Evolutionary conservation across 2,113 vertebrate species (phyloP).

Genomic region (Anarhynchus alexandrinus): DNA sequence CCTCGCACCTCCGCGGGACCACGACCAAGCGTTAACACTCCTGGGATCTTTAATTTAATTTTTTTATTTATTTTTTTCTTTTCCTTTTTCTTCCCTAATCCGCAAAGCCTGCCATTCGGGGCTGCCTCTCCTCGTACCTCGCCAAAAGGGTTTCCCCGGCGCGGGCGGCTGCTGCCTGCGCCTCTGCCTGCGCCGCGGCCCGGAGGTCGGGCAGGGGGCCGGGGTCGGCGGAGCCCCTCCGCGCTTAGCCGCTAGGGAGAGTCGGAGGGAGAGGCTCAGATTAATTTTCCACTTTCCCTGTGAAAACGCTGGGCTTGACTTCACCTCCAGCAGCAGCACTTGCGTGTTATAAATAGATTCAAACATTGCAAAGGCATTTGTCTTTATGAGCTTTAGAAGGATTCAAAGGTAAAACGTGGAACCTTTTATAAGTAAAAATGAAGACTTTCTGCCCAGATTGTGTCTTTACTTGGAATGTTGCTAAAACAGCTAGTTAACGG

Average conservation of each 20-base stretch:
- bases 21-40: background rate
- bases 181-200: background rate
- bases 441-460: background rate
- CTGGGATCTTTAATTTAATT: background rate
- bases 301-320: background rate
- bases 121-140: background rate
- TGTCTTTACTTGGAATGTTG: background rate
- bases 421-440: background rate
- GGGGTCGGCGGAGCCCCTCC: background rate
- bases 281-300: background rate
- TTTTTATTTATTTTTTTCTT: background rate
- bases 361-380: background rate
- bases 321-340: background rate
- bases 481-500: background rate
- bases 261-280: slow-evolving; percentile 17
- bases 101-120: background rate
- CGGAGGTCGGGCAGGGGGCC: background rate
- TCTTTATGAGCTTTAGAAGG: slow-evolving; percentile 8
- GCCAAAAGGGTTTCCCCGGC: background rate
- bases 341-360: background rate
- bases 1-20: background rate
- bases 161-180: background rate
- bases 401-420: slow-evolving; percentile 7
- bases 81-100: background rate
- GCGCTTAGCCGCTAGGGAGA: slow-evolving; percentile 54